Base-by-base conservation (phyloP, 2,888 invertebrate species). In the Pterobdella sp. region DNA sequence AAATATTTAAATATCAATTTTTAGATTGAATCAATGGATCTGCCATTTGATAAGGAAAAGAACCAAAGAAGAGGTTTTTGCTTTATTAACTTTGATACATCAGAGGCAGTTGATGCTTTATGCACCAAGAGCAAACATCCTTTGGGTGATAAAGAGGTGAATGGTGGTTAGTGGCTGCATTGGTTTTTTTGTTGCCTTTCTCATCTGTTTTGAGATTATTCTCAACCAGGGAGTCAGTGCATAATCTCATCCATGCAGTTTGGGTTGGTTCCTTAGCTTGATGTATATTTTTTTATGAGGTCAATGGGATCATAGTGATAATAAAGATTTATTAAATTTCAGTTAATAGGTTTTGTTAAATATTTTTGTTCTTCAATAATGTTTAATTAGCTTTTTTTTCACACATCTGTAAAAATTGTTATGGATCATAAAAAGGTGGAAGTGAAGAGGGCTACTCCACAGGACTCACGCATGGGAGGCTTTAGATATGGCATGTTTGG, bases 1-100 rank as follows among this genome's bases (percentile, higher is more conserved):
- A 29, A 63, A 7, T 10, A 7, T 63, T 10, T 63, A 14, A 7
- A 7, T 63, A 10, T 7, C 31, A 26, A 0, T 31, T 69, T 56
- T 31, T 32, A 73, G 73, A 73, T 73, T 64, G 75, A 73, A 68
- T 71, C 73, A 18, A 67, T 75, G 67, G 73, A 75, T 34, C 68
- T 75, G 60, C 75, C 75, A 34, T 75, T 73, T 34, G 75, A 75
- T 72, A 73, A 73, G 34, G 75, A 75, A 66, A 75, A 73, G 73
- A 75, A 75, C 72, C 73, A 73, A 56, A 42, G 75, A 37, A 71
- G 73, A 49, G 73, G 73, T 18, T 75, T 75, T 68, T 75, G 75
- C 68, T 75, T 75, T 34, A 67, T 75, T 22, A 75, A 71, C 68
- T 75, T 75, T 49, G 73, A 75, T 32, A 68, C 73, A 22, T 60